A percentile compares a stretch with the other conserved stretches of the same genome.
Evolutionary conservation across 2,113 vertebrate genomes (phyloP).

Genomic region (Trogon surrucura): DNA sequence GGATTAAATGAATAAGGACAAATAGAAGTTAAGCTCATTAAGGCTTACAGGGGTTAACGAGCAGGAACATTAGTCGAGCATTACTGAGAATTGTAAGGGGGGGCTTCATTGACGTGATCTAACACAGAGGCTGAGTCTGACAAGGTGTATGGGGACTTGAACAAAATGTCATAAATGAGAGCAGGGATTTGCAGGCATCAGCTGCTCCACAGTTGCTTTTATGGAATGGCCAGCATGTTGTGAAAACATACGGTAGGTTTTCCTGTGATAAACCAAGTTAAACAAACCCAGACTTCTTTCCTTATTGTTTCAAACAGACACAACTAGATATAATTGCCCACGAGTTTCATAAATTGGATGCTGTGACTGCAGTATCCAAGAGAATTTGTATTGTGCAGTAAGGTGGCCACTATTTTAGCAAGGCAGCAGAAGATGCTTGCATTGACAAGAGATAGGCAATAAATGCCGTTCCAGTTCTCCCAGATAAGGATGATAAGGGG

Average conservation of each 20-base stretch:
- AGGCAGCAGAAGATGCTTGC: not conserved
- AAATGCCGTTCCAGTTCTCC: not conserved
- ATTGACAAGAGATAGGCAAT: not conserved
- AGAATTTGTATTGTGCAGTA: not conserved
- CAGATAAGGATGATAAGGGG: not conserved
- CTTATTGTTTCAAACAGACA: not conserved
- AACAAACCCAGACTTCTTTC: not conserved
- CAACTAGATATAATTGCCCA: not conserved
- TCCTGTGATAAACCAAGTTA: not conserved
- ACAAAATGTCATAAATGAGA: not conserved
- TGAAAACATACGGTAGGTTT: not conserved
- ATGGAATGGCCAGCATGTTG: not conserved
- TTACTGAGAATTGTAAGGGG: not conserved
- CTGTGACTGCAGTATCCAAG: not conserved
- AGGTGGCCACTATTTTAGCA: not conserved
- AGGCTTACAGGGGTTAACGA: conserved; percentile 3
- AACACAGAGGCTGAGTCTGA: not conserved
- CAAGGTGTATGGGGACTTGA: not conserved
- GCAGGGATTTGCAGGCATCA: not conserved
- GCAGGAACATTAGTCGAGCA: not conserved
- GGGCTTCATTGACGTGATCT: not conserved
- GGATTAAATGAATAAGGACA: conserved; percentile 34
- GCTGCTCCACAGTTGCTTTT: not conserved
- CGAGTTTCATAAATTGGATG: not conserved
- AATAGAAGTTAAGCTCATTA: conserved; percentile 55